Evolutionary conservation across 2,113 vertebrate species (phyloP).

Genomic region (Apodemus speciosus): DNA sequence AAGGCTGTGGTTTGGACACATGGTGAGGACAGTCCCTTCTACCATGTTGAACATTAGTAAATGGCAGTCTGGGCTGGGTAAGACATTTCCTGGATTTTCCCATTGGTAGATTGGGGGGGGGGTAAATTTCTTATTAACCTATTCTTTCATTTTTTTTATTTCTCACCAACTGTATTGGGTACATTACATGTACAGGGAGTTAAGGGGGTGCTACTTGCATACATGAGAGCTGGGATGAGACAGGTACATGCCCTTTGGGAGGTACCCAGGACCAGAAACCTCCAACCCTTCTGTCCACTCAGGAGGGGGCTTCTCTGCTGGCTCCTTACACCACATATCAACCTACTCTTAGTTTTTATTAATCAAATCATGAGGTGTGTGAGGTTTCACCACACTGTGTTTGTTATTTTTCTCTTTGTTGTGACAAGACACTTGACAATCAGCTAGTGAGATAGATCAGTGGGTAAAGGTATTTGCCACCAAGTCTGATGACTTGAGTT

Average conservation of each 20-base stretch:
- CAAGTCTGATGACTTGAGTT: not conserved
- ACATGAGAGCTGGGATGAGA: not conserved
- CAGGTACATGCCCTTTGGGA: no score
- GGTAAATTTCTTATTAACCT: not conserved
- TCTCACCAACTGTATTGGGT: not conserved
- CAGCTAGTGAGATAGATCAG: not conserved
- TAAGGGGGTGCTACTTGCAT: not conserved
- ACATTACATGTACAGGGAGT: not conserved
- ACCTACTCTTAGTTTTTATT: not conserved
- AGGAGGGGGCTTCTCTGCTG: rapidly evolving
- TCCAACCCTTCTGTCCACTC: not conserved
- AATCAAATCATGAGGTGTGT: not conserved
- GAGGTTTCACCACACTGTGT: not conserved
- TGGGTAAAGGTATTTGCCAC: not conserved
- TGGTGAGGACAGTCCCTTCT: not conserved
- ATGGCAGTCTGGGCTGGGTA: not conserved
- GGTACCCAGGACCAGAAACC: not conserved
- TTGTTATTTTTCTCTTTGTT: not conserved
- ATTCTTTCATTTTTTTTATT: not conserved
- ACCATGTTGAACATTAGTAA: not conserved
- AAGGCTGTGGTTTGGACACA: not conserved
- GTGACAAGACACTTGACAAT: not conserved
- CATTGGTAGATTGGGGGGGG: not conserved
- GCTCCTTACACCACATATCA: not conserved
- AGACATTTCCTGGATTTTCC: not conserved